A percentile compares a stretch with the other conserved stretches of the same genome.
Evolutionary conservation across 2,113 vertebrate species (phyloP).

Genomic region (Sander lucioperca): DNA sequence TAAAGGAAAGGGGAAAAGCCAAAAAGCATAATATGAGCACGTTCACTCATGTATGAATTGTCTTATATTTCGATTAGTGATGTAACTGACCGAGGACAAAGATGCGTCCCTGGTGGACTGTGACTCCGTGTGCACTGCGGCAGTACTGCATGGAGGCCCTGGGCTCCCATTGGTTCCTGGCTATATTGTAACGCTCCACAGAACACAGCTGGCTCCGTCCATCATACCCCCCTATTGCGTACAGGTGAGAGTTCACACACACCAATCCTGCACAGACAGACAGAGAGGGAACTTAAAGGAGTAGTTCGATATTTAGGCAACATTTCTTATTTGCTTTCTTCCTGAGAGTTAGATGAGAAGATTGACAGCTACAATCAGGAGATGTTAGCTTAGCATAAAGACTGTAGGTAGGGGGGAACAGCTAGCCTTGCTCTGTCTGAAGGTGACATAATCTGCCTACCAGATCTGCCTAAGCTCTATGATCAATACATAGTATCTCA

Average conservation of each 20-base stretch:
- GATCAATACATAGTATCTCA: neutral
- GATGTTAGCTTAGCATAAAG: neutral
- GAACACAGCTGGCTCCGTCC: constrained; percentile 81
- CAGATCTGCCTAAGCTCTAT: neutral
- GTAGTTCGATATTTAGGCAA: neutral
- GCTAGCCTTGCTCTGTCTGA: too few relatives aligned
- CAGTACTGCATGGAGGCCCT: constrained; percentile 82
- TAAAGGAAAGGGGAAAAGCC: too few relatives aligned
- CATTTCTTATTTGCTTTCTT: neutral
- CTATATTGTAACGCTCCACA: constrained; percentile 83
- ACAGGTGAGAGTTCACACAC: constrained; percentile 81
- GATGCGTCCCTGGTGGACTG: constrained; percentile 81
- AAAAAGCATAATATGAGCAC: too few relatives aligned
- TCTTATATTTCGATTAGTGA: neutral
- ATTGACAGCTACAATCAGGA: neutral
- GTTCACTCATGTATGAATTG: neutral
- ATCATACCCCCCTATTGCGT: constrained; percentile 86
- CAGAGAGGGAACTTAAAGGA: neutral
- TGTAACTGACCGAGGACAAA: constrained; percentile 83
- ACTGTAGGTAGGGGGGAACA: neutral
- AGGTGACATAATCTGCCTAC: neutral
- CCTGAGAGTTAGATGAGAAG: neutral
- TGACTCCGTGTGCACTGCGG: constrained; percentile 85
- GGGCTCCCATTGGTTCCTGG: constrained; percentile 82
- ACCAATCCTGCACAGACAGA: constrained; percentile 77